Evolutionary conservation across 2,113 vertebrate genomes (phyloP), one percentile per base, ranked within the genome.

Genomic region (Ceuthmochares aereus): DNA sequence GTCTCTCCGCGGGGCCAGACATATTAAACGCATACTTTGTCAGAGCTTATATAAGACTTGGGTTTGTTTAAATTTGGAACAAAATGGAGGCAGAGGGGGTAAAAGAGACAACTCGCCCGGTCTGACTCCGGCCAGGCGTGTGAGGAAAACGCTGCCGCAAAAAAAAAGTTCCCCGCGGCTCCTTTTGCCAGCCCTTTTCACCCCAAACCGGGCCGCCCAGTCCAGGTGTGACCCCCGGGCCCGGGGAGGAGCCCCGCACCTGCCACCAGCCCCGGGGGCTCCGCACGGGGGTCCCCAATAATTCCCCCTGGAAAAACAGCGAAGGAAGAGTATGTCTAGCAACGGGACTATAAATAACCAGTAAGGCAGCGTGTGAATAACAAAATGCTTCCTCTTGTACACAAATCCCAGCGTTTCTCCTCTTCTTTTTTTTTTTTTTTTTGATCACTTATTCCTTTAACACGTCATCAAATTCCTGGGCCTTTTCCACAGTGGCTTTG

Each of bases 31-130:
- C 87, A 70, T 73, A 94, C 81, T 91, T 91, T 82, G 90, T 79
- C 36, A 52, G 40, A 43, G 49, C 85, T 85, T 90, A 72, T 72
- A 52, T 87, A 95, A 97, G 81, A 52, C 69, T 49, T 72, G 20
- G 76, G 29, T 59, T 89, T 89, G 74, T 90, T 93, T 92, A 88
- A 95, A 97, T 89, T 96, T 93, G 77, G 93, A 97, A 96, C 93
- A 96, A 96, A 95, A 96, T 95, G 94, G 94, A 95, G 96, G 95
- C 84, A 90, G 76, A 88, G 91, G 21, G 47, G 56, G 86, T 59
- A 32, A 86, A 47, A 72, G 76, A 79, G 83, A 62, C 58, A 91
- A 60, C 58, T 64, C 84, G 25, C 64, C 60, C 74, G 37, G 69
- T 77, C 68, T 70, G 86, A 51, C 56, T 68, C 25, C 42, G 3